phyloP scores from a whole-genome alignment of 1,140 invertebrate genomes.

The Lethocerus indicus region DNA sequence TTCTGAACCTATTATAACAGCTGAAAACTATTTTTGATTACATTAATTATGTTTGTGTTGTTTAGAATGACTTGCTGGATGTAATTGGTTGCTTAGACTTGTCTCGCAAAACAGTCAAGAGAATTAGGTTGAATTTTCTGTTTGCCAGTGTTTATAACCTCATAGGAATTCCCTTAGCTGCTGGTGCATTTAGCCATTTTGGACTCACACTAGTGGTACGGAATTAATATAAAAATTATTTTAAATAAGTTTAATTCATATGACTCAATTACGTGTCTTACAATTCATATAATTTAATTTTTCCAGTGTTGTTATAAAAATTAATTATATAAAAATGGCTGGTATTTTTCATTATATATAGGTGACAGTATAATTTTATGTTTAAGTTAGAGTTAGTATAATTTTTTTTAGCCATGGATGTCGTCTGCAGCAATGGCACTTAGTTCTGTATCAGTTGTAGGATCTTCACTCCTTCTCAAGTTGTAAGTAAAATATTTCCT shows the following conservation, averaged over 20 bases:
- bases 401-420: conserved; percentile 83
- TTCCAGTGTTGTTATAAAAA: not conserved
- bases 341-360: not conserved
- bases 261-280: not conserved
- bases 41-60: conserved; percentile 14
- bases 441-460: conserved; percentile 93
- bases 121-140: conserved; percentile 93
- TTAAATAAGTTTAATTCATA: not conserved
- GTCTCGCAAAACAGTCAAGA: conserved; percentile 74
- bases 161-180: conserved; percentile 91
- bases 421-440: conserved; percentile 97
- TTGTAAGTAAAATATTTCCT: conserved; percentile 53
- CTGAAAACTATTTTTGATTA: not conserved
- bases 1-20: too few relatives aligned
- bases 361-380: not conserved
- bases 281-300: not conserved
- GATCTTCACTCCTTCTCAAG: conserved; percentile 85
- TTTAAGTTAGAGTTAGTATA: conserved; percentile 1
- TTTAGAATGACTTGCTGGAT: conserved; percentile 86
- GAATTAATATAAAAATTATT: too few relatives aligned
- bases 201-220: conserved; percentile 58
- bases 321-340: not conserved
- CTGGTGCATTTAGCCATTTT: conserved; percentile 77
- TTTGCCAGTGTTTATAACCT: conserved; percentile 97
- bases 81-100: conserved; percentile 89